Base-by-base conservation (phyloP, 2,113 vertebrate species). In the Lophura nycthemera region DNA sequence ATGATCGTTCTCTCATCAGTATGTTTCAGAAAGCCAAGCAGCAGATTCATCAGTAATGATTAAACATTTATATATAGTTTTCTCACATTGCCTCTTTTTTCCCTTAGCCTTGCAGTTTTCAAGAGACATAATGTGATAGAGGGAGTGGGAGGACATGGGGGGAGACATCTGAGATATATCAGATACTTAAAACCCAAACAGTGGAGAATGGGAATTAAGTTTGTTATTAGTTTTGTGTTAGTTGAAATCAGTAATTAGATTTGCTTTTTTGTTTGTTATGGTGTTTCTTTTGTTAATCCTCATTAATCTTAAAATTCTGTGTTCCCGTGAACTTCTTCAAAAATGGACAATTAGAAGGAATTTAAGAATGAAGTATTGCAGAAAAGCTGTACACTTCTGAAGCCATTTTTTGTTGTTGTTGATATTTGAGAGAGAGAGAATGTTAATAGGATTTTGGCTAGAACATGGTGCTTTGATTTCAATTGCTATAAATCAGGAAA, bases 31-130 rank as follows among this genome's bases (percentile, higher is more conserved):
- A 94, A 95, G 79, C 93, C 89, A 72, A 95, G 79, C 60, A 89
- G 87, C 89, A 88, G 79, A 92, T 93, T 96, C 87, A 95, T 97
- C 91, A 93, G 91, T 94, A 97, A 92, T 86, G 96, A 96, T 97
- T 96, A 96, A 96, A 93, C 88, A 93, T 95, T 96, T 97, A 96
- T 93, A 95, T 93, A 89, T 86, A 93, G 92, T 95, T 96, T 96
- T 95, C 56, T 96, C 72, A 83, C 73, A 87, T n/a, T 83, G 89
- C 87, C 24, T 60, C 74, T 74, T 74, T 83, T 90, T 91, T 89
- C 74, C 89, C 95, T 92, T 85, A 95, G 82, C 79, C 47, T 77
- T 80, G 95, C 85, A 95, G 75, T 95, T 96, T 97, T 95, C 69
- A 45, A 60, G 78, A 92, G 87, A 67, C 60, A 60, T 74, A 77